A percentile compares a stretch with the other conserved stretches of the same genome.
Evolutionary conservation across 1,140 invertebrate genomes (phyloP).

Genomic region (Anadara kagoshimensis): DNA sequence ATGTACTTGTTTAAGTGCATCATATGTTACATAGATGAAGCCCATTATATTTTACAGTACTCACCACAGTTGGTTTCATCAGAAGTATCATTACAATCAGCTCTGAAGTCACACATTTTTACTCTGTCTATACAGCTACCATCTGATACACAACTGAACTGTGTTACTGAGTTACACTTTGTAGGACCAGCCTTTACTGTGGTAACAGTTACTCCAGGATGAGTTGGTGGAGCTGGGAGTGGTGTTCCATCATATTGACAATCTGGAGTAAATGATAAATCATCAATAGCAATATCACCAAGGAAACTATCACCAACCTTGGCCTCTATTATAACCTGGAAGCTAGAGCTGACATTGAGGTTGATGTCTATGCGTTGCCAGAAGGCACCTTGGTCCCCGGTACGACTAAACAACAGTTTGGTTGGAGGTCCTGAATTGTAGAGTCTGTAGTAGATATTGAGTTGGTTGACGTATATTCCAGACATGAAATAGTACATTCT

Average conservation of each 20-base stretch:
- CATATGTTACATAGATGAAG: background rate
- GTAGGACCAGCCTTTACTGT: constrained; percentile 22
- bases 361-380: constrained; percentile 49
- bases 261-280: constrained; percentile 65
- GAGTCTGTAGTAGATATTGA: constrained; percentile 60
- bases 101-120: constrained; percentile 82
- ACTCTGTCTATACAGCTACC: constrained; percentile 50
- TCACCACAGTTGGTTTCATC: constrained; percentile 66
- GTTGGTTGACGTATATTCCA: constrained; percentile 57
- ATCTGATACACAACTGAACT: constrained; percentile 50
- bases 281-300: constrained; percentile 72
- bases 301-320: constrained; percentile 49
- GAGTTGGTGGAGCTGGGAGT: constrained; percentile 44
- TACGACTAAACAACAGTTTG: constrained; percentile 37
- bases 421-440: constrained; percentile 59
- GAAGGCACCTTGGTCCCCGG: constrained; percentile 57
- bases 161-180: constrained; percentile 30
- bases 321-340: constrained; percentile 66
- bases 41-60: constrained; percentile 22
- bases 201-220: constrained; percentile 17
- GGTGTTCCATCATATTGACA: constrained; percentile 40
- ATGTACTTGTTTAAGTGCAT: too few species aligned
- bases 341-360: constrained; percentile 42
- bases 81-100: constrained; percentile 68
- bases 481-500: constrained; percentile 70